These are phyloP conservation scores for Neuroscelio doddi DNA, from an alignment of 2,888 invertebrate genomes.

Conservation along the genomic window DNA sequence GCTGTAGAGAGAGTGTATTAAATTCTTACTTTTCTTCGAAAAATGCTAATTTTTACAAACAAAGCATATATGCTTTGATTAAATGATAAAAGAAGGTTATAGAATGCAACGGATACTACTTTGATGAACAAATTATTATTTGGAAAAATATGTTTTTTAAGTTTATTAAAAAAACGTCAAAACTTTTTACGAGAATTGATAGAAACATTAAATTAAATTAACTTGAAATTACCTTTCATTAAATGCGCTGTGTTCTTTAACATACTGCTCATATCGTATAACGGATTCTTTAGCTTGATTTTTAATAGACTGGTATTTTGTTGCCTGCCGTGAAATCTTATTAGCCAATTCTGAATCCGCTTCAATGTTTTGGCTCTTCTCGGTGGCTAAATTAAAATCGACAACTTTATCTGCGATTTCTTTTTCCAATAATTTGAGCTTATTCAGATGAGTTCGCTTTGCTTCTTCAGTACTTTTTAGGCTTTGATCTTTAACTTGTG, in stretches of 20 bases:
- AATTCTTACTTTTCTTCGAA: too few species aligned
- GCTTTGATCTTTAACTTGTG: slow-evolving; percentile 89
- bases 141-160: too few species aligned
- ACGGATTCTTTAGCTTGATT: slow-evolving; percentile 89
- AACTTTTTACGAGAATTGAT: too few species aligned
- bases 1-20: too few species aligned
- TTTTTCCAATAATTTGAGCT: slow-evolving; percentile 81
- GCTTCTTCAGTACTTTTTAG: slow-evolving; percentile 88
- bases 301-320: slow-evolving; percentile 86
- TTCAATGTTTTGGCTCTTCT: slow-evolving; percentile 81
- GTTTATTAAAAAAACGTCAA: too few species aligned
- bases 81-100: too few species aligned
- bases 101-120: too few species aligned
- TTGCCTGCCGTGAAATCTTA: slow-evolving; percentile 84
- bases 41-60: too few species aligned
- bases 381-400: slow-evolving; percentile 80
- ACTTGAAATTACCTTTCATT: slow-evolving; percentile 74
- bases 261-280: slow-evolving; percentile 86
- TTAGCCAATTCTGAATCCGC: slow-evolving; percentile 83
- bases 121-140: too few species aligned
- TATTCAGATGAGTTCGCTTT: slow-evolving; percentile 85
- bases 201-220: background rate
- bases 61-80: background rate
- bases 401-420: slow-evolving; percentile 80
- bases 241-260: slow-evolving; percentile 88